Percentiles rank a stretch among this genome's conserved stretches.
Conservation (phyloP, 2,888 invertebrate species). For the Lamellibrachia columna region DNA sequence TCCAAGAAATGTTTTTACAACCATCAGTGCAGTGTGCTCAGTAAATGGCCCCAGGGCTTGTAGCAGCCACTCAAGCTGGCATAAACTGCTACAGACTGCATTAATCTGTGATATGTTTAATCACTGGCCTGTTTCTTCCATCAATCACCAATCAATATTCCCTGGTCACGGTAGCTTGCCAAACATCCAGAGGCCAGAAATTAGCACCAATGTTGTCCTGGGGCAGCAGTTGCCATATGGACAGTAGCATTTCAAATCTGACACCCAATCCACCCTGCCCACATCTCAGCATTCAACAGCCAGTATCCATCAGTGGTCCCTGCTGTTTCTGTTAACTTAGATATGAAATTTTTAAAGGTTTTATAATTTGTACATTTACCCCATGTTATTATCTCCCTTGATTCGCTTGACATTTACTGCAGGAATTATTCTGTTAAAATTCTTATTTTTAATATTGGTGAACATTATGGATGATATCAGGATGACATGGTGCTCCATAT, state of each 20-base stretch:
- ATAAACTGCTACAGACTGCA: background rate
- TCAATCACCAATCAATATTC: slow-evolving; percentile 5
- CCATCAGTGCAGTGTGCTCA: background rate
- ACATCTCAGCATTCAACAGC: background rate
- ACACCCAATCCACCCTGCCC: background rate
- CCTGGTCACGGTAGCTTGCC: background rate
- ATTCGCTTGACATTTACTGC: background rate
- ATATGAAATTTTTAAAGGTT: background rate
- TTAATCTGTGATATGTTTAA: background rate
- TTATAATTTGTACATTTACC: background rate
- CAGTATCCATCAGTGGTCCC: background rate
- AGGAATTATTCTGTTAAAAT: too few species aligned
- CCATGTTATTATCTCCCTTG: background rate
- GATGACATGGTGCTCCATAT: too few species aligned
- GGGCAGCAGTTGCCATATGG: background rate
- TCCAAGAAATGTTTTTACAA: slow-evolving; percentile 16
- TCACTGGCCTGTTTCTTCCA: background rate
- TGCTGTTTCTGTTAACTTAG: background rate
- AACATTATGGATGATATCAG: too few species aligned
- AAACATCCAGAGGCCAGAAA: slow-evolving; percentile 12
- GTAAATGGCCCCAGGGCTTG: background rate
- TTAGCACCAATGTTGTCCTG: slow-evolving; percentile 10
- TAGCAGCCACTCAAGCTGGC: background rate
- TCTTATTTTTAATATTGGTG: too few species aligned
- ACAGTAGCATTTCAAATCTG: background rate